Evolutionary conservation across 2,888 invertebrate species (phyloP), one percentile per base, ranked within the genome.

Genomic region (Pelosia muscerda): DNA sequence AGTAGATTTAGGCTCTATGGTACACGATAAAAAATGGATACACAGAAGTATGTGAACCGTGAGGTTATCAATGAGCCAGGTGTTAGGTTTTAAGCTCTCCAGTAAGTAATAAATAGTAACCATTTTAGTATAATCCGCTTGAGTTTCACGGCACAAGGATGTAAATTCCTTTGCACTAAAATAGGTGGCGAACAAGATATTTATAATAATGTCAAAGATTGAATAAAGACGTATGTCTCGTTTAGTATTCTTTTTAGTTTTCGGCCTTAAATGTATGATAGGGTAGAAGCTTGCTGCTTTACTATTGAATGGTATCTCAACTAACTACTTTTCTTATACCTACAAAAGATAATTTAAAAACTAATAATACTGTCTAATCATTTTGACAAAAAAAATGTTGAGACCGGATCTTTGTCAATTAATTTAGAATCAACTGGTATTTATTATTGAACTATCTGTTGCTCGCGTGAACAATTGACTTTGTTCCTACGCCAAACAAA

Each of bases 141-240:
- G 22, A 68, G 75, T 62, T 67, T 66, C 65, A 68, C 68, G 42
- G 65, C 64, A 28, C 13, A n/a, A 61, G 57, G 56, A 61, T 60
- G 26, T 34, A 22, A 22, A 66, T 54, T 54, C 61, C 55, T 66
- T 34, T 60, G 26, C 38, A 31, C 54, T 59, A 54, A 59, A 31
- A 49, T 49, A 34, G 38, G 10, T 25, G n/a, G 49, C n/a, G 10
- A 19, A 25, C 15, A 59, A 25, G 38, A 38, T 25, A 19, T 23
- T 34, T 38, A 23, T 23, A 59, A 59, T 25, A 25, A 23, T 15
- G 19, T 38, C 38, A n/a, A 49, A 49, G 49, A 49, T 49, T 42
- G n/a, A 19, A 19, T 49, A n/a, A 49, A 19, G 42, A 19, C 42
- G 42, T n/a, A 9, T n/a, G 49, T 5, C 42, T 6, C 42, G 6